Percentiles rank a stretch among this genome's conserved stretches.
phyloP scores from a whole-genome alignment of 2,888 invertebrate genomes.

The Leptodirus hochenwartii region DNA sequence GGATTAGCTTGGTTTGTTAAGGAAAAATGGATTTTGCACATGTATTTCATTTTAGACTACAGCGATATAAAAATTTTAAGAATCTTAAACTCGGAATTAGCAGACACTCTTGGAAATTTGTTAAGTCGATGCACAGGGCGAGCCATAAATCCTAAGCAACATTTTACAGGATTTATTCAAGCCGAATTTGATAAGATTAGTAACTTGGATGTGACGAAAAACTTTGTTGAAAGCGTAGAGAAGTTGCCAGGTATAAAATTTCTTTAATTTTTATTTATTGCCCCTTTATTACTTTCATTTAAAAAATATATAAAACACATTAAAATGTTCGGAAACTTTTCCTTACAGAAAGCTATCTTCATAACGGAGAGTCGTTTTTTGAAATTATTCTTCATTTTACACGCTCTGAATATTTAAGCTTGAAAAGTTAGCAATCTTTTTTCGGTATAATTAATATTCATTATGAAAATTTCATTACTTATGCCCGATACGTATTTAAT shows the following conservation, averaged over 20 bases:
- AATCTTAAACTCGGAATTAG: constrained; percentile 73
- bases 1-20: neutral
- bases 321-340: constrained; percentile 1
- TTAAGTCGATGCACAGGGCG: constrained; percentile 60
- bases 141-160: constrained; percentile 59
- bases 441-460: too few relatives aligned
- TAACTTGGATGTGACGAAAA: constrained; percentile 29
- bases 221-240: constrained; percentile 35
- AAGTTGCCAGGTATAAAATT: constrained; percentile 33
- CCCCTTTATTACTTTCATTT: too few relatives aligned
- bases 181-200: constrained; percentile 29
- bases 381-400: too few relatives aligned
- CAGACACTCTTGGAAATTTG: constrained; percentile 84
- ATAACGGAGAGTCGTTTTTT: too few relatives aligned
- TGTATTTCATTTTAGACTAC: constrained; percentile 47
- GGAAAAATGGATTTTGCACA: constrained; percentile 2
- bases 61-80: constrained; percentile 55
- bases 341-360: too few relatives aligned
- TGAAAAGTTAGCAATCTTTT: too few relatives aligned
- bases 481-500: too few relatives aligned
- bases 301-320: too few relatives aligned
- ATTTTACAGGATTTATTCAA: constrained; percentile 41
- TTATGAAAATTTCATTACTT: too few relatives aligned
- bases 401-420: too few relatives aligned
- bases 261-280: too few relatives aligned